These are phyloP conservation scores for Nothura maculosa DNA, from an alignment of 2,797 vertebrate genomes.

Conservation along the genomic window DNA sequence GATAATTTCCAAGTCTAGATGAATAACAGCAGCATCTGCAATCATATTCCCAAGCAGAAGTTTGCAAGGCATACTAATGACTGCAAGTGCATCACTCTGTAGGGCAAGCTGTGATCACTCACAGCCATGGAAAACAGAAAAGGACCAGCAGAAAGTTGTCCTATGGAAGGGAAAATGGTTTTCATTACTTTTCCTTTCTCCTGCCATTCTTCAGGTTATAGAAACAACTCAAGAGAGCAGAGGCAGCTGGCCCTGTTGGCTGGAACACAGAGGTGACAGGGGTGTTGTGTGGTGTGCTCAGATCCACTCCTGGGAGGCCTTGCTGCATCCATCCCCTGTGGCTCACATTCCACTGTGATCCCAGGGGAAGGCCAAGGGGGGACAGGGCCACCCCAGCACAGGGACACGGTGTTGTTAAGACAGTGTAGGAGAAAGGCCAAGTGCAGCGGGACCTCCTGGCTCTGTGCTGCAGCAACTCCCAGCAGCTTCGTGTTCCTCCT, in stretches of 20 bases:
- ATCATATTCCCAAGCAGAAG: conserved; percentile 34
- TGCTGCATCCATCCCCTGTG: neutral
- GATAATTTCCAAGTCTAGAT: conserved; percentile 56
- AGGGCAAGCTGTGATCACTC: conserved; percentile 14
- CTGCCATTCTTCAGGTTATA: conserved; percentile 3
- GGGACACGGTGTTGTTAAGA: neutral
- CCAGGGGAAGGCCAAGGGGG: neutral
- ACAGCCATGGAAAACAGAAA: conserved; percentile 19
- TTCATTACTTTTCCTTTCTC: neutral
- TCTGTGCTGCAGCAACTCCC: neutral
- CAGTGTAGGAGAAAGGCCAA: neutral
- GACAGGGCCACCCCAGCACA: neutral
- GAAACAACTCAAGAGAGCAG: neutral
- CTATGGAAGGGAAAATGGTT: conserved; percentile 37
- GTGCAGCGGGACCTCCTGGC: neutral
- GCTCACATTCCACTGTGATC: neutral
- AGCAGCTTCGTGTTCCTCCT: neutral
- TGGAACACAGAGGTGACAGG: neutral
- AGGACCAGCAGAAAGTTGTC: neutral
- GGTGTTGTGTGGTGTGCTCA: neutral
- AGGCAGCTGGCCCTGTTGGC: neutral
- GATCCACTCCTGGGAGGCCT: neutral
- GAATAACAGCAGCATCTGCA: conserved; percentile 66
- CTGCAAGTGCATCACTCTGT: conserved; percentile 3
- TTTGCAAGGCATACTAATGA: conserved; percentile 54